A percentile compares a stretch with the other conserved stretches of the same genome.
Evolutionary conservation across 2,113 vertebrate species (phyloP).

Genomic region (Bettongia penicillata): DNA sequence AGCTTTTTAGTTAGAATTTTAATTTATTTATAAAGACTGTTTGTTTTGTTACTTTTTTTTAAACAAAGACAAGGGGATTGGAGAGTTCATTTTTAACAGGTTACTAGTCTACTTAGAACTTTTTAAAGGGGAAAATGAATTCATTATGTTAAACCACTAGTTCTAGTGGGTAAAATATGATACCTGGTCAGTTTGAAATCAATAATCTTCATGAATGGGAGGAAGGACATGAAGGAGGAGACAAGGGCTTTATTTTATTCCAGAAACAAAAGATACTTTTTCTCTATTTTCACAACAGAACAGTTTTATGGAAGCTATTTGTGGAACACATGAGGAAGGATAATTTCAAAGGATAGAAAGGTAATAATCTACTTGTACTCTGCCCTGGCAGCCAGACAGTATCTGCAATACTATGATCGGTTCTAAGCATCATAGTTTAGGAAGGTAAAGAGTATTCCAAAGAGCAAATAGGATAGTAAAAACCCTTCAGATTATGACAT

Average conservation of each 20-base stretch:
- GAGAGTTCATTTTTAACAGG: constrained; percentile 65
- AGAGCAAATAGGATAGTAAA: neutral
- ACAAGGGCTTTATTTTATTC: constrained; percentile 62
- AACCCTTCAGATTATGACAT: neutral
- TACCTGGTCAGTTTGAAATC: constrained; percentile 36
- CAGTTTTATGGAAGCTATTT: constrained; percentile 20
- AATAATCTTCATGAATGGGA: constrained; percentile 4
- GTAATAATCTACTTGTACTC: neutral
- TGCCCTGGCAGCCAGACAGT: neutral
- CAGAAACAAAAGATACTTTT: constrained; percentile 29
- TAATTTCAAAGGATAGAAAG: neutral
- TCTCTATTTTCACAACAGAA: constrained; percentile 68
- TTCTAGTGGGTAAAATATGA: constrained; percentile 42
- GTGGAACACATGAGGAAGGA: neutral
- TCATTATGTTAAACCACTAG: constrained; percentile 35
- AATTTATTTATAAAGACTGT: constrained; percentile 90
- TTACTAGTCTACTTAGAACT: constrained; percentile 66
- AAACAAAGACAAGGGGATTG: constrained; percentile 26
- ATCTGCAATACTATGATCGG: neutral
- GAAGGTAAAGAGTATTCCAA: neutral
- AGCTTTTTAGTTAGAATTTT: constrained; percentile 90
- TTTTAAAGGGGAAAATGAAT: constrained; percentile 48
- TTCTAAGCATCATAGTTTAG: neutral
- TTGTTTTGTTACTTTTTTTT: constrained; percentile 83
- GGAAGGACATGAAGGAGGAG: constrained; percentile 27